Evolutionary conservation across 92 coral and sea anemone species (phyloP).

Genomic region (Palythoa grandis): DNA sequence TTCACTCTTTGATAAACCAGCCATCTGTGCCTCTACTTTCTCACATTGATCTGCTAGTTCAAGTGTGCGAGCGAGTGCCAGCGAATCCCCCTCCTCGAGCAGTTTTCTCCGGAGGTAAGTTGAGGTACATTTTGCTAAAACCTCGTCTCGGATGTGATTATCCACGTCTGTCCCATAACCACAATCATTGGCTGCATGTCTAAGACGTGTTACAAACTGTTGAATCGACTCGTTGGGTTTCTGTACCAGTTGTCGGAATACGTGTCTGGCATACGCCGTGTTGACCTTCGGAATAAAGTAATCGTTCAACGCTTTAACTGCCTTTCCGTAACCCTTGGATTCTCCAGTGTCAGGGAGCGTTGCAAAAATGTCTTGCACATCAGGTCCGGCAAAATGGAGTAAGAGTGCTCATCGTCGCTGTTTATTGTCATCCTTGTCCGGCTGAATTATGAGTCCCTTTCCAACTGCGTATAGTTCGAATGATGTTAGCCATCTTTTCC

Average conservation of each 20-base stretch:
- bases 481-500: conserved; percentile 26
- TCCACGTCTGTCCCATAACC: conserved; percentile 45
- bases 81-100: conserved; percentile 17
- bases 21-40: not conserved
- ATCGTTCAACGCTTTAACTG: conserved; percentile 30
- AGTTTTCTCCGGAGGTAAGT: conserved; percentile 14
- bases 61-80: not conserved
- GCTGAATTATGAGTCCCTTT: conserved; percentile 36
- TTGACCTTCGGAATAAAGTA: conserved; percentile 46
- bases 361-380: conserved; percentile 40
- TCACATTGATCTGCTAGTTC: conserved; percentile 1
- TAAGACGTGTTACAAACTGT: conserved; percentile 22
- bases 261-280: conserved; percentile 51
- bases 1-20: not conserved
- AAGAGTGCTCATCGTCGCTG: conserved; percentile 35
- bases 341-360: conserved; percentile 38
- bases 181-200: conserved; percentile 43
- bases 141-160: conserved; percentile 43
- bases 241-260: conserved; percentile 39
- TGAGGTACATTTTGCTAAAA: conserved; percentile 24
- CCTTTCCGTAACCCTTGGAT: conserved; percentile 32
- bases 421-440: conserved; percentile 16
- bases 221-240: conserved; percentile 37
- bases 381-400: conserved; percentile 46
- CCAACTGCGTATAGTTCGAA: conserved; percentile 45